Conservation (phyloP, 2,888 invertebrate species). For the Xanthorhoe designata region DNA sequence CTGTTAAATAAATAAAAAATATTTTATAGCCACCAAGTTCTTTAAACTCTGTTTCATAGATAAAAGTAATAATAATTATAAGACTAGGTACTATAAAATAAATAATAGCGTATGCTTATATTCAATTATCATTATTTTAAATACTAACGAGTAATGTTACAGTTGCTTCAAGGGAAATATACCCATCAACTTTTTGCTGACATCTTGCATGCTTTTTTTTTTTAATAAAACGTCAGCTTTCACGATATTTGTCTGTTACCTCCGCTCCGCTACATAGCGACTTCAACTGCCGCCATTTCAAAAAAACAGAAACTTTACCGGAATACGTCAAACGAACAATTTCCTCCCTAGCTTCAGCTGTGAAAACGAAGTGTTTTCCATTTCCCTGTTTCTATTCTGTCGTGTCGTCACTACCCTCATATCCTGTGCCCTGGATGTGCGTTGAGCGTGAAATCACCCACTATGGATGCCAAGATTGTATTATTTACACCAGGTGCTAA, state of each 20-base stretch:
- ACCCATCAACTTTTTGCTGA: no score
- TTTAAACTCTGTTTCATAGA: no score
- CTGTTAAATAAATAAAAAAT: no score
- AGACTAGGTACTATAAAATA: no score
- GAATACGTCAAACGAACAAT: slow-evolving; percentile 38
- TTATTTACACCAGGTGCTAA: slow-evolving; percentile 17
- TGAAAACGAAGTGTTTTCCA: slow-evolving; percentile 32
- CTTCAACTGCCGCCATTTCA: background rate
- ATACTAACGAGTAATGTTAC: no score
- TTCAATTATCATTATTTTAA: no score
- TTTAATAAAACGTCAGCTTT: no score
- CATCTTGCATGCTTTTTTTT: no score
- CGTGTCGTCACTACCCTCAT: slow-evolving; percentile 31
- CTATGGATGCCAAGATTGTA: slow-evolving; percentile 27
- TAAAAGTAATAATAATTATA: no score
- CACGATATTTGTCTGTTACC: background rate
- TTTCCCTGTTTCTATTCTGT: slow-evolving; percentile 34
- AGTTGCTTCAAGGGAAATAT: no score
- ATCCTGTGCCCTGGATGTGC: slow-evolving; percentile 32
- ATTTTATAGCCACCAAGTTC: no score
- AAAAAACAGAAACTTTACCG: slow-evolving; percentile 8
- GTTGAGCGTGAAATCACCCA: slow-evolving; percentile 34
- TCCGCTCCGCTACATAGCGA: background rate
- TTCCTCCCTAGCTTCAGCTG: slow-evolving; percentile 29
- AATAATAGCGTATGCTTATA: no score